Base-by-base conservation (phyloP, 92 coral and sea anemone genomes). In the Zoanthus sociatus region DNA sequence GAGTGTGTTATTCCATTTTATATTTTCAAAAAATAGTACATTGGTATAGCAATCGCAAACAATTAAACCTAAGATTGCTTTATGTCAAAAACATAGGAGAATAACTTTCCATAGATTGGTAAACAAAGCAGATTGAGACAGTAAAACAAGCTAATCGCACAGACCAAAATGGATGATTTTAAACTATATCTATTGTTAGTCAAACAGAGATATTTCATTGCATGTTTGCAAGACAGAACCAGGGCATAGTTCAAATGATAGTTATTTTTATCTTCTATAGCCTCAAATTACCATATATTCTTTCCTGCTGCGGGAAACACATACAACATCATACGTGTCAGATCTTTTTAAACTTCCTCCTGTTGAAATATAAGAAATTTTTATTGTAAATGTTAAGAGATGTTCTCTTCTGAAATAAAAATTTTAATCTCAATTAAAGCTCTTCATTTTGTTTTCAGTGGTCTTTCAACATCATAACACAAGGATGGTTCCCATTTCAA, bases 311-410 rank as follows among this genome's bases (percentile, higher is more conserved):
- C 92, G 70, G 4, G 84, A 90, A 0, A 84, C 71, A 56, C 98
- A 96, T 9, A 96, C 99, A 0, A 87, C 37, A 73, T 96, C 97
- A 74, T 96, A 96, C 0, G 98, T 86, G 30, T 90, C 98, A 54
- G 93, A 91, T 46, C 98, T 90, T 61, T 78, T 78, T 47, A 78
- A 58, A 33, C 83, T 78, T 33, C 42, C 50, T 31, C 54, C 83
- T 78, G 83, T 78, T 33, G 20, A 78, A 56, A 56, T 13, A 77
- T 26, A 32, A 48, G 44, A 5, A 73, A 60, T 6, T 14, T 26
- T 11, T 4, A 58, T 9, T 3, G 55, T 50, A 1, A 50, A 50
- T 50, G 1, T 50, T 50, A 50, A 7, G 12, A 11, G 55, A 3
- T 7, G 12, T 50, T 50, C 55, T 50, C 12, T 11, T 11, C 55